phyloP scores from a whole-genome alignment of 2,888 invertebrate species.

The Aleiodes leptofemur region DNA sequence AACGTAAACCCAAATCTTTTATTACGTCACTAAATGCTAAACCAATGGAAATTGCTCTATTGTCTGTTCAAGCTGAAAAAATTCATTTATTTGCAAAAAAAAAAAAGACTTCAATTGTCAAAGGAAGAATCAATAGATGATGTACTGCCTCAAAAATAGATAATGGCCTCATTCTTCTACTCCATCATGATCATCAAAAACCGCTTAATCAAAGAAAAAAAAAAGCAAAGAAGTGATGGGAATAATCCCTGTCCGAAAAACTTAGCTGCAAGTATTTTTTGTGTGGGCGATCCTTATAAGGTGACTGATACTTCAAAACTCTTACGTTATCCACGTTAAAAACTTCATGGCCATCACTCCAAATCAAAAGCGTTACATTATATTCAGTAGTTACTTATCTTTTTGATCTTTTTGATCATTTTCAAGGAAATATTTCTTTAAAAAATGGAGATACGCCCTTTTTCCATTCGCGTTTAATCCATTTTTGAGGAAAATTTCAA shows the following conservation, averaged over 20 bases:
- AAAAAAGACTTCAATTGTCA: too few species aligned
- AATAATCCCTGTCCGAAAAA: slow-evolving; percentile 60
- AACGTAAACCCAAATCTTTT: background rate
- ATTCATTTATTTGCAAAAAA: background rate
- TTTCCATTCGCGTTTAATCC: too few species aligned
- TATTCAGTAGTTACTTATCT: too few species aligned
- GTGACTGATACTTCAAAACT: slow-evolving; percentile 50
- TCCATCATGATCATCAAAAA: background rate
- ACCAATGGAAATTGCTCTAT: background rate
- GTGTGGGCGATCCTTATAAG: slow-evolving; percentile 70
- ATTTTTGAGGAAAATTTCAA: too few species aligned
- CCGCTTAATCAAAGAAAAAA: background rate
- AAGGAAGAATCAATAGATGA: too few species aligned
- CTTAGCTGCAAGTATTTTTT: slow-evolving; percentile 51
- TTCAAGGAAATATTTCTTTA: too few species aligned
- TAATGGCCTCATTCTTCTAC: too few species aligned
- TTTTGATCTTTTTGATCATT: too few species aligned
- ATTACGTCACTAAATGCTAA: background rate
- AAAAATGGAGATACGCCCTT: too few species aligned
- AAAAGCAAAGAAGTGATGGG: slow-evolving; percentile 5
- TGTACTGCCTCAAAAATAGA: too few species aligned
- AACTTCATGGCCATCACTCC: slow-evolving; percentile 39
- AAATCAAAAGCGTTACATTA: slow-evolving; percentile 13
- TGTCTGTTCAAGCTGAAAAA: background rate
- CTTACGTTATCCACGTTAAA: slow-evolving; percentile 37